Base-by-base conservation (phyloP, 2,113 vertebrate genomes). In the Morphnarchus princeps region DNA sequence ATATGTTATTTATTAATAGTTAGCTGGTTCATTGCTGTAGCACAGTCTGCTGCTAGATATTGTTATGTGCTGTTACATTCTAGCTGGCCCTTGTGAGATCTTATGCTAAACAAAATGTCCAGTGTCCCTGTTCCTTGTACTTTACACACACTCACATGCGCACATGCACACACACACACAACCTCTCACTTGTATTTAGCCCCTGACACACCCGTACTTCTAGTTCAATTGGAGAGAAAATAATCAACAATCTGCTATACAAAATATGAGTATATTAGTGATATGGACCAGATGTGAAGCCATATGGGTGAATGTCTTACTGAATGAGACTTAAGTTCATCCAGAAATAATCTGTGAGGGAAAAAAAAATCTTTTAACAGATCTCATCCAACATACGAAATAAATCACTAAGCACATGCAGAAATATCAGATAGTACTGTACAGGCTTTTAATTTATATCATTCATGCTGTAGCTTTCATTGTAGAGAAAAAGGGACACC, bases 1-100 rank as follows among this genome's bases (percentile, higher is more conserved):
- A 80, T 82, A 26, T 90, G 57, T 49, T 88, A 82, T 61, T 89
- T 85, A 88, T 96, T 90, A 91, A 24, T 69, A 38, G 28, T 28
- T 42, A 52, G 49, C 32, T 70, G 61, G 17, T 79, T 91, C 24
- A 8, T 42, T 80, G 63, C 61, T 82, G 54, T 67, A 78, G 65
- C 77, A 26, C 89, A 82, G 54, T 24, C 54, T 91, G 34, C 74
- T 70, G 32, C 50, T 58, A 54, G 55, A 42, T 83, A 24, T 57
- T 85, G n/a, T 54, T 67, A 43, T 1, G 3, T 55, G 42, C 62
- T 70, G 26, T 34, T 91, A 49, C 15, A 32, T 45, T 58, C 71
- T 61, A 72, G 58, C 43, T 93, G 66, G 65, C 11, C 13, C 21
- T 36, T 32, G 11, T 40, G 22, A 29, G 42, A 16, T 76, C 29